Evolutionary conservation across 2,797 vertebrate genomes (phyloP), one percentile per base, ranked within the genome.

Genomic region (Benthosema pterotum): DNA sequence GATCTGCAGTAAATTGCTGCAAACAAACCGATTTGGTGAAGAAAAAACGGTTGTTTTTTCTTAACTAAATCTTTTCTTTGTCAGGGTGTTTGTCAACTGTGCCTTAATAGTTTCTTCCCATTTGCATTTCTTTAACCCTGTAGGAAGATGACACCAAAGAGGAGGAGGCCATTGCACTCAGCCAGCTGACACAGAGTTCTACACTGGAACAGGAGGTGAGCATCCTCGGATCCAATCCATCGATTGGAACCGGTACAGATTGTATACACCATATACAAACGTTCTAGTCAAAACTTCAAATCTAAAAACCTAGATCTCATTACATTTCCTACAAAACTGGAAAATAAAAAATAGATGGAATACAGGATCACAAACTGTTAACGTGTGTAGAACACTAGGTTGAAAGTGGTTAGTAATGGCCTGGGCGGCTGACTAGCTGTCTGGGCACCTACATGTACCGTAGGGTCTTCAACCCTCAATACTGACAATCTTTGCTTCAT

Each of bases 141-240:
- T 63, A 89, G 86, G 80, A 85, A 52, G 79, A 72, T 43, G 67
- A 79, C 6, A 65, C 53, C 48, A 79, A 45, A 15, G 87, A 89
- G 58, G 88, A 88, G 28, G 84, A 89, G 65, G 57, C 71, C 19
- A 75, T 68, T 57, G 63, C 80, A 11, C 52, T 88, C 56, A 83
- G 79, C 70, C 86, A 88, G 71, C 81, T 91, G 62, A 82, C 82
- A 67, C 85, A 86, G 68, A 90, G 86, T 72, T 90, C 86, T 12
- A 79, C 86, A 3, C 74, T 91, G 66, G 92, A 92, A 57, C 83
- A 88, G 60, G 91, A 93, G 91, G 92, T 90, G 81, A 5, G 5
- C 2, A 8, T 5, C 18, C 13, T 14, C 4, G 14, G 45, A 3
- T n/a, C n/a, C 19, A n/a, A n/a, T n/a, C n/a, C n/a, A n/a, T 46